A percentile compares a stretch with the other conserved stretches of the same genome.
Conservation (phyloP, 2,113 vertebrate genomes). For the Tragelaphus imberbis region DNA sequence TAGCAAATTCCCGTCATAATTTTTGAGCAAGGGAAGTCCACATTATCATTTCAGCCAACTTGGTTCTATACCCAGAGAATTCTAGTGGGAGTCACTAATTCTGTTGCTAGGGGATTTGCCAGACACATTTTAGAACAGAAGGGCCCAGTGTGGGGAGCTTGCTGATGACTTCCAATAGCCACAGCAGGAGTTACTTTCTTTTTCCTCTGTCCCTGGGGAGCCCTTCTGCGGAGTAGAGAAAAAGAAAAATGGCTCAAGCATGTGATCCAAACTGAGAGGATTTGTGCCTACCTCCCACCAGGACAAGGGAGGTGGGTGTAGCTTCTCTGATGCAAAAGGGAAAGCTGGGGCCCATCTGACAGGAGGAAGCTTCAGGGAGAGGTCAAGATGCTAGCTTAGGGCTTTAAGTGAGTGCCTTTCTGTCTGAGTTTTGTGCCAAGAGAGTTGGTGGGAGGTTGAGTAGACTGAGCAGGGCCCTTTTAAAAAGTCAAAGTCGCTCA, state of each 20-base stretch:
- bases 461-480: not conserved
- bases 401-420: not conserved
- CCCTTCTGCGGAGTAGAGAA: not conserved
- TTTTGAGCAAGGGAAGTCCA: not conserved
- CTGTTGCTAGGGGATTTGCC: slow-evolving; percentile 38
- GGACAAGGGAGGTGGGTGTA: not conserved
- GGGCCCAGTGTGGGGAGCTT: not conserved
- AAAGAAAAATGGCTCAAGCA: not conserved
- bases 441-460: not conserved
- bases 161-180: slow-evolving; percentile 8
- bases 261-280: not conserved
- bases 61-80: not conserved
- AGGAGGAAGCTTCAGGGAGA: not conserved
- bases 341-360: not conserved
- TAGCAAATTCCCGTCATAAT: not conserved
- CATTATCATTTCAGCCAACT: not conserved
- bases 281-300: not conserved
- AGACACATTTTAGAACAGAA: slow-evolving; percentile 29
- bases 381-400: not conserved
- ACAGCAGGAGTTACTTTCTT: not conserved
- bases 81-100: slow-evolving; percentile 9
- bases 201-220: not conserved
- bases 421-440: not conserved
- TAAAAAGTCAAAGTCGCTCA: not conserved
- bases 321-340: not conserved